Base-by-base conservation (phyloP, 2,113 vertebrate genomes). In the Halichoeres trimaculatus region DNA sequence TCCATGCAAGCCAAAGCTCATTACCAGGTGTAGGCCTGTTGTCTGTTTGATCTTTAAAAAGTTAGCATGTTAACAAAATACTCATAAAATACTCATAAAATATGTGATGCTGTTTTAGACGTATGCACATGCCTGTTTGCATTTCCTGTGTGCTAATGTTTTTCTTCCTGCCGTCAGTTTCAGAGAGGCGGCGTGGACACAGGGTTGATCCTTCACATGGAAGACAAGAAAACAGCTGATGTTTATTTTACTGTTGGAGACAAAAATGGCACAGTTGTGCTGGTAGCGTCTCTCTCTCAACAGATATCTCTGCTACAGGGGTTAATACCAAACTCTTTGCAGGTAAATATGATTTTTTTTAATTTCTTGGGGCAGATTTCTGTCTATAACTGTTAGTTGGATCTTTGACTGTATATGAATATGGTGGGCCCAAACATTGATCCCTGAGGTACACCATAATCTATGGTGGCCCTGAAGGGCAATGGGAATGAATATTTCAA, bases 11-110 rank as follows among this genome's bases (percentile, higher is more conserved):
- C 82, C 51, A 54, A n/a, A 66, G 89, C 91, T 45, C 89, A 91
- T 80, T 94, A 90, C 54, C 88, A 95, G 93, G 95, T 96, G 84
- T 61, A 73, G 45, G 57, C n/a, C 3, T 26, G 9, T n/a, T 10
- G 47, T 30, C 4, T n/a, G 14, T 24, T 26, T 34, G 5, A 11
- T 26, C 5, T 4, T 7, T n/a, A 7, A 5, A 10, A 47, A 19
- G n/a, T 43, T 41, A 10, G n/a, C 58, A 1, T 38, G 41, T 20
- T 30, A 58, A 47, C 24, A 24, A 40, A 2, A 4, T 56, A 22
- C 2, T 20, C 1, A 40, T 40, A 30, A 4, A 30, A n/a, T n/a
- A n/a, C n/a, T 4, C 3, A 54, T 75, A 20, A 48, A 0, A 30
- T 48, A n/a, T 34, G 2, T 55, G 22, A 17, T 51, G 1, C 58